phyloP scores from a whole-genome alignment of 2,888 invertebrate genomes.

The Nowickia ferox region DNA sequence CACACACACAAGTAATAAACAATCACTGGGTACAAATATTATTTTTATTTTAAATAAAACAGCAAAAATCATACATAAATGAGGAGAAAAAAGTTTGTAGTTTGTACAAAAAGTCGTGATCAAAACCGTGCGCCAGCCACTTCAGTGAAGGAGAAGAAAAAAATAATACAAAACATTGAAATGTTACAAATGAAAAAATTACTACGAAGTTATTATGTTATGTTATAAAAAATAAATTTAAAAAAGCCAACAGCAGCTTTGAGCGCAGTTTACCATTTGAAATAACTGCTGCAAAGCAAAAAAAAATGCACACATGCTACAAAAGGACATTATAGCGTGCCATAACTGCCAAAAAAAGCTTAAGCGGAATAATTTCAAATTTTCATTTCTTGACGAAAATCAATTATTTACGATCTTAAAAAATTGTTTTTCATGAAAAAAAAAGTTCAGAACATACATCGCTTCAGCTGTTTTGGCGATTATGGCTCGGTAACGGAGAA shows the following conservation, averaged over 20 bases:
- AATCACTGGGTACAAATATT: constrained; percentile 4
- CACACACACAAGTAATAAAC: constrained; percentile 9
- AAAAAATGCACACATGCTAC: not conserved
- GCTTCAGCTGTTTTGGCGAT: too few species aligned
- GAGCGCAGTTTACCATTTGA: constrained; percentile 47
- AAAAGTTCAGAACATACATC: too few species aligned
- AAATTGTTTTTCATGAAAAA: too few species aligned
- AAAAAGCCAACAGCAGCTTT: constrained; percentile 33
- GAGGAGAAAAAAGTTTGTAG: constrained; percentile 14
- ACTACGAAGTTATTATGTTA: constrained; percentile 17
- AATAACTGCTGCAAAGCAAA: not conserved
- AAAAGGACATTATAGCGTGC: not conserved
- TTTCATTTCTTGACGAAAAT: too few species aligned
- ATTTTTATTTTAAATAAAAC: constrained; percentile 37
- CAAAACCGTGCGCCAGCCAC: constrained; percentile 71
- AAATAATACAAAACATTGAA: constrained; percentile 40
- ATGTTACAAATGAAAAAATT: constrained; percentile 18
- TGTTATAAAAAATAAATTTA: constrained; percentile 11
- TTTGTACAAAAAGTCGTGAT: constrained; percentile 69
- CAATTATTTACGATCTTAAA: too few species aligned
- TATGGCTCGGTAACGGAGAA: too few species aligned
- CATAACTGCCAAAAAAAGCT: too few species aligned
- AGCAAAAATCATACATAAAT: constrained; percentile 53
- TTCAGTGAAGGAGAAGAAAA: constrained; percentile 56
- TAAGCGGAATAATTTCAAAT: too few species aligned